phyloP scores from a whole-genome alignment of 2,113 vertebrate genomes.

The Balaenoptera acutorostrata region DNA sequence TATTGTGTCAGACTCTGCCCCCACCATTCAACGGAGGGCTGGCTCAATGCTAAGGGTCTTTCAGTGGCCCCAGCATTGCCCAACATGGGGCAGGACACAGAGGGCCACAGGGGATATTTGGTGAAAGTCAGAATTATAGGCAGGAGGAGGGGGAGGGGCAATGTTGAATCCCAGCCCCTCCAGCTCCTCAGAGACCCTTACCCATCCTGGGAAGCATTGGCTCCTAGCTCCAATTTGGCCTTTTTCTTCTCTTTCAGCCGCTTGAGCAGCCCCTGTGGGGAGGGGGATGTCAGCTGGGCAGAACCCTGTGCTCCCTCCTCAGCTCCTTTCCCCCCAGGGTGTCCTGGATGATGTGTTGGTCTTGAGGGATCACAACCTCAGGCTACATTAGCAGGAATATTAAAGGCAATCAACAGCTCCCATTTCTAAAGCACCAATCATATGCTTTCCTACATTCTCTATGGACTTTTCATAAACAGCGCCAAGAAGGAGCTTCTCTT shows the following conservation, averaged over 20 bases:
- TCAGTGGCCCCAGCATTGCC: background rate
- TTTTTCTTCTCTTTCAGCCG: constrained; percentile 69
- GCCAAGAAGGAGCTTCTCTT: background rate
- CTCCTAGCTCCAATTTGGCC: constrained; percentile 24
- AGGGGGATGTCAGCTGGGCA: background rate
- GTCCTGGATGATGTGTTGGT: background rate
- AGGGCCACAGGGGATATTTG: background rate
- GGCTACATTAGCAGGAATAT: background rate
- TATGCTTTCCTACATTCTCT: background rate
- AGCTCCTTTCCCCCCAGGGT: background rate
- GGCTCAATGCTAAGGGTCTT: background rate
- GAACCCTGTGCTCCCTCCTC: background rate
- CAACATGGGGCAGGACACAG: background rate
- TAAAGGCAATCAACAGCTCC: background rate
- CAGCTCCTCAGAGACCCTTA: constrained; percentile 20
- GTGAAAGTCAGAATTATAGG: background rate
- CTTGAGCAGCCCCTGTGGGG: constrained; percentile 56
- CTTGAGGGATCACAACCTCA: background rate
- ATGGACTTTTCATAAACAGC: background rate
- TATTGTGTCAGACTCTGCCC: background rate
- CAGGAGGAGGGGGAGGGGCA: background rate
- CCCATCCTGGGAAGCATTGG: constrained; percentile 52
- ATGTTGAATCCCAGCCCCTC: background rate
- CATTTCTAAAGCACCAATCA: background rate
- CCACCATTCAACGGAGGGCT: background rate